A percentile compares a stretch with the other conserved stretches of the same genome.
Evolutionary conservation across 2,113 vertebrate genomes (phyloP).

Genomic region (Leucoraja erinaceus): DNA sequence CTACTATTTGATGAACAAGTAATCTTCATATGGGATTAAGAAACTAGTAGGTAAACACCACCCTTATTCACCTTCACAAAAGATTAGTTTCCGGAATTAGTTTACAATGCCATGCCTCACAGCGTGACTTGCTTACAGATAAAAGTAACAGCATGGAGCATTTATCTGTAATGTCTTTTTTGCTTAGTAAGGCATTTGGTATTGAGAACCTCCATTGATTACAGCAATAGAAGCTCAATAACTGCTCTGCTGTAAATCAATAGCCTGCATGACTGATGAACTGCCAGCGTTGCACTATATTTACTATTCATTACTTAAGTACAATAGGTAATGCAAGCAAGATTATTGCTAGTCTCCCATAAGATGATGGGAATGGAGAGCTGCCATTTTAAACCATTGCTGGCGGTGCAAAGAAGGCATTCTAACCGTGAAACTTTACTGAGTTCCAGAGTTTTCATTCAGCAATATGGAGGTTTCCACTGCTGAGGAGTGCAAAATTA

Average conservation of each 20-base stretch:
- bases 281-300: background rate
- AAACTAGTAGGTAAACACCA: background rate
- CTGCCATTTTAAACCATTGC: background rate
- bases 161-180: background rate
- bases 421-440: background rate
- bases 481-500: background rate
- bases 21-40: background rate
- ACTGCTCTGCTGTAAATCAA: background rate
- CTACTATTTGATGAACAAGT: background rate
- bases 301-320: background rate
- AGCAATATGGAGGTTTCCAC: background rate
- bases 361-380: background rate
- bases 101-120: background rate
- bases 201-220: background rate
- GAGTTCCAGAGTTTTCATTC: background rate
- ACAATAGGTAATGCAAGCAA: background rate
- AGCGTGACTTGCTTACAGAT: background rate
- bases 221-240: background rate
- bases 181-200: background rate
- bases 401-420: background rate
- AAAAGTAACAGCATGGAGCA: background rate
- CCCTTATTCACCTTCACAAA: background rate
- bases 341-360: background rate
- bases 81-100: background rate
- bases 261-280: background rate